Evolutionary conservation across 1,140 invertebrate genomes (phyloP).

Genomic region (Periplaneta americana): DNA sequence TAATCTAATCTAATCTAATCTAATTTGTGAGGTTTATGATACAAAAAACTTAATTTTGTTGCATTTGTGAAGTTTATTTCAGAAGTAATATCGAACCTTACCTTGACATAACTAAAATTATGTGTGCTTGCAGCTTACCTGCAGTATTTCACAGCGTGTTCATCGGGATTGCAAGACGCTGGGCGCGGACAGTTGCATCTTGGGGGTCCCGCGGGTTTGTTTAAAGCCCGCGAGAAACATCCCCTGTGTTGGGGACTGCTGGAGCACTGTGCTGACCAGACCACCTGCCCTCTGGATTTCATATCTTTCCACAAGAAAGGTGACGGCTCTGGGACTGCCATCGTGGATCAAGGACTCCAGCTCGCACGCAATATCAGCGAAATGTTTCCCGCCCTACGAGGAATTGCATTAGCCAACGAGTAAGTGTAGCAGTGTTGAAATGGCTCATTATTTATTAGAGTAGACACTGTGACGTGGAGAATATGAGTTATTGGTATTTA

Average conservation of each 20-base stretch:
- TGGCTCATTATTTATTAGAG: too few species aligned
- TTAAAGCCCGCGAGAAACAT: constrained; percentile 34
- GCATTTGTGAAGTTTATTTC: too few species aligned
- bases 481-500: too few species aligned
- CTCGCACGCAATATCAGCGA: constrained; percentile 33
- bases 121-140: constrained; percentile 11
- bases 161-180: background rate
- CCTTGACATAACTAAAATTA: too few species aligned
- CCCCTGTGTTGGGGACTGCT: constrained; percentile 42
- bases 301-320: constrained; percentile 45
- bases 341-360: constrained; percentile 32
- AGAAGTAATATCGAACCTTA: too few species aligned
- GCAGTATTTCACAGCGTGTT: background rate
- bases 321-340: constrained; percentile 30
- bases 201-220: constrained; percentile 43
- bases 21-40: too few species aligned
- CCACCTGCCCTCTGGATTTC: constrained; percentile 36
- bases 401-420: constrained; percentile 40
- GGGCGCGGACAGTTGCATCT: constrained; percentile 23
- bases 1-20: too few species aligned
- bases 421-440: constrained; percentile 19
- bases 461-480: too few species aligned
- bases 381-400: constrained; percentile 33
- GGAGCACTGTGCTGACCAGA: constrained; percentile 32
- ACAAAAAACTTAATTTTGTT: too few species aligned